These are phyloP conservation scores for Tenthredo notha DNA, from an alignment of 2,888 invertebrate species.

Conservation along the genomic window DNA sequence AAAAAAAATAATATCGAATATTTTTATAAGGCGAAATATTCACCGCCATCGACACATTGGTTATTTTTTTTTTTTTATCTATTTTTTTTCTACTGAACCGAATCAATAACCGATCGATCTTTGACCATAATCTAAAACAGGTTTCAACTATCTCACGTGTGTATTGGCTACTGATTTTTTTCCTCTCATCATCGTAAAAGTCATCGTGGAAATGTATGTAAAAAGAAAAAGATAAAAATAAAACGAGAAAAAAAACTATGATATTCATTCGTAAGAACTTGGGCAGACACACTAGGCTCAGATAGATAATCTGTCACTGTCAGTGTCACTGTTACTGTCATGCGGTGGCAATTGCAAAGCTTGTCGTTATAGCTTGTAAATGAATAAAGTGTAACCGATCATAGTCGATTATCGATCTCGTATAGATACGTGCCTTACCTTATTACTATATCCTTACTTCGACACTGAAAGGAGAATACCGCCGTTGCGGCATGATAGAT, in stretches of 20 bases:
- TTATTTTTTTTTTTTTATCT: neutral
- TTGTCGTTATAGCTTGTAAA: constrained; percentile 32
- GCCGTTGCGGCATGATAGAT: neutral
- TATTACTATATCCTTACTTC: neutral
- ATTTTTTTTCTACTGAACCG: neutral
- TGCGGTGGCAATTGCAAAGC: neutral
- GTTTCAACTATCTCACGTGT: neutral
- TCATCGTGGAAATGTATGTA: neutral
- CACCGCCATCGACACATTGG: neutral
- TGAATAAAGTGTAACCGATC: constrained; percentile 40
- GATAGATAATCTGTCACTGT: constrained; percentile 25
- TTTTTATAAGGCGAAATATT: neutral
- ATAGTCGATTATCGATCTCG: constrained; percentile 23
- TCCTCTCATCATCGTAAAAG: neutral
- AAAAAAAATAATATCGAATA: neutral
- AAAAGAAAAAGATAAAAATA: neutral
- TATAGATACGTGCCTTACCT: neutral
- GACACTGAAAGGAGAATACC: neutral
- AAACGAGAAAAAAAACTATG: neutral
- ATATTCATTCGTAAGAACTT: neutral
- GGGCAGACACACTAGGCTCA: constrained; percentile 7
- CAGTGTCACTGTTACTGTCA: neutral
- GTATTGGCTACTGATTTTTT: constrained; percentile 13
- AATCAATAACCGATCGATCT: constrained; percentile 14
- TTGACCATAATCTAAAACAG: neutral